Evolutionary conservation across 2,888 invertebrate genomes (phyloP).

Genomic region (Corythucha ciliata): DNA sequence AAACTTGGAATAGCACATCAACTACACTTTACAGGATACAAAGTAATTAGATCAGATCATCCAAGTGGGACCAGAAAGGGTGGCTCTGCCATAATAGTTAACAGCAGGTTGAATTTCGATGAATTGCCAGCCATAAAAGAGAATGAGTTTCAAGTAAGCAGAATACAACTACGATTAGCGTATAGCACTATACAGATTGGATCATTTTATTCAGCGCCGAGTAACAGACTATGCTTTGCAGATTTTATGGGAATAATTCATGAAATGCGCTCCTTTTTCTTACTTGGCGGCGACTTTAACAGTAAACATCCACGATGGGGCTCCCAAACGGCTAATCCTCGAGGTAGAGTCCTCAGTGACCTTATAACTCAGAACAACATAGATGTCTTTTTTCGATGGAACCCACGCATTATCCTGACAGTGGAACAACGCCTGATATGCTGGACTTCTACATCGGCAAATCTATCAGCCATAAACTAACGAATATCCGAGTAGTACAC

Average conservation of each 20-base stretch:
- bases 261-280: constrained; percentile 5
- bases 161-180: constrained; percentile 9
- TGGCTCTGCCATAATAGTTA: constrained; percentile 1
- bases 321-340: constrained; percentile 3
- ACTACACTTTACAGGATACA: neutral
- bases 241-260: constrained; percentile 12
- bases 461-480: neutral
- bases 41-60: constrained; percentile 6
- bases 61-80: constrained; percentile 14
- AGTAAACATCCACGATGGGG: constrained; percentile 16
- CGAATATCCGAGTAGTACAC: neutral
- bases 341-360: constrained; percentile 4
- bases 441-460: constrained; percentile 13
- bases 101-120: constrained; percentile 4
- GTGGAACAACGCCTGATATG: constrained; percentile 10
- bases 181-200: constrained; percentile 2
- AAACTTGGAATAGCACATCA: neutral
- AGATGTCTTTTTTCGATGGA: constrained; percentile 10
- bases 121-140: constrained; percentile 8
- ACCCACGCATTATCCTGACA: constrained; percentile 10
- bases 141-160: constrained; percentile 5
- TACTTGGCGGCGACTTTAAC: constrained; percentile 13
- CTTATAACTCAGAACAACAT: neutral
- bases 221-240: neutral
- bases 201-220: constrained; percentile 14